Evolutionary conservation across 2,113 vertebrate genomes (phyloP).

Genomic region (Lagenorhynchus albirostris): DNA sequence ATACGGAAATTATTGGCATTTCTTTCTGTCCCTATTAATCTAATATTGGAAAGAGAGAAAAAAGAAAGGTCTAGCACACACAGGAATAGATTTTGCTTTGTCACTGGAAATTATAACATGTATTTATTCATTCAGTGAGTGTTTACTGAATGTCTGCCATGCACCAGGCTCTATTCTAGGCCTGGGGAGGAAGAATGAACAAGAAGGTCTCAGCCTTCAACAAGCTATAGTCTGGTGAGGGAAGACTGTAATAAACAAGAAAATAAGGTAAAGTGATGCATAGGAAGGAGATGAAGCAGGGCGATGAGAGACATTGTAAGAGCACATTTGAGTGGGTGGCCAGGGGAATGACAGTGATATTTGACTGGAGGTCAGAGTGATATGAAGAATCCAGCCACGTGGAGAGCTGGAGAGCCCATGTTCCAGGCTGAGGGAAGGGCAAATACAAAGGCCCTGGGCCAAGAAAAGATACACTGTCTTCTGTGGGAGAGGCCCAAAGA

Average conservation of each 20-base stretch:
- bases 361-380: background rate
- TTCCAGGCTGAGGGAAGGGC: too few relatives aligned
- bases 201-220: background rate
- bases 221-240: background rate
- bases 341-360: fast-evolving
- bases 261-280: fast-evolving
- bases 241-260: background rate
- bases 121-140: background rate
- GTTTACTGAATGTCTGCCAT: fast-evolving
- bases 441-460: fast-evolving
- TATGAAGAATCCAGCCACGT: fast-evolving
- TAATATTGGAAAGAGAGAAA: background rate
- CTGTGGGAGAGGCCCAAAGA: background rate
- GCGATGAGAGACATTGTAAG: fast-evolving
- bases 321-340: fast-evolving
- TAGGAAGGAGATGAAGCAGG: fast-evolving
- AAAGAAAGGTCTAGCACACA: background rate
- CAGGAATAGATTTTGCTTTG: background rate
- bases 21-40: background rate
- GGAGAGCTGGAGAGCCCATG: fast-evolving
- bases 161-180: background rate
- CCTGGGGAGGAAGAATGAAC: fast-evolving
- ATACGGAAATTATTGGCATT: background rate
- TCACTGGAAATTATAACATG: background rate
- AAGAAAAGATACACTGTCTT: fast-evolving